These are phyloP conservation scores for Thripadectes ignobilis DNA, from an alignment of 2,797 vertebrate genomes.

Conservation along the genomic window DNA sequence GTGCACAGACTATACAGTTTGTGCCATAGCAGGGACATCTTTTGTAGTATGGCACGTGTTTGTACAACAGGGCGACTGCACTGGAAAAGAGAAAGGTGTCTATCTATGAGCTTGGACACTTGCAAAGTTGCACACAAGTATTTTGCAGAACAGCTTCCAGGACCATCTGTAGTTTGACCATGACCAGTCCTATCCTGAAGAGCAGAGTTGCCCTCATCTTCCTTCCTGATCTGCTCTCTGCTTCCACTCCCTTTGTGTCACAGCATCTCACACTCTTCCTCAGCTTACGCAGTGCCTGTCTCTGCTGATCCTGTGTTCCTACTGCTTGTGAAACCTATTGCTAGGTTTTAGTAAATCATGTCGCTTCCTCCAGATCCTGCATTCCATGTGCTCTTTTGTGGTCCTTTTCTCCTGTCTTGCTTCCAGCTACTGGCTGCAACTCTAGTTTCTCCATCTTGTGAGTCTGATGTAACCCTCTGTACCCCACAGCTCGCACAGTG, in stretches of 20 bases:
- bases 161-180: not conserved
- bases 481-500: not conserved
- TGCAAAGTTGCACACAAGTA: fast-evolving
- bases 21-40: not conserved
- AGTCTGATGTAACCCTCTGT: not conserved
- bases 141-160: not conserved
- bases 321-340: not conserved
- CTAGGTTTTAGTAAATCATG: not conserved
- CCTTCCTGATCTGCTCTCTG: not conserved
- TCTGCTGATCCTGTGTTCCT: not conserved
- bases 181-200: not conserved
- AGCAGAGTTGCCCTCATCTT: not conserved
- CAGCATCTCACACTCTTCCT: not conserved
- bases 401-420: not conserved
- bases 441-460: not conserved
- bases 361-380: not conserved
- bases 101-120: not conserved
- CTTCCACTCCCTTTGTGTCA: not conserved
- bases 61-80: not conserved
- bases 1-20: not conserved
- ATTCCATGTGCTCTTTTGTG: not conserved
- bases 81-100: not conserved
- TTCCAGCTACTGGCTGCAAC: not conserved
- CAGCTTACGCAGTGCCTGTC: not conserved
- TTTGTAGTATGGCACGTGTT: not conserved